A percentile compares a stretch with the other conserved stretches of the same genome.
Conservation (phyloP, 1,140 invertebrate species). For the Hestina assimilis region DNA sequence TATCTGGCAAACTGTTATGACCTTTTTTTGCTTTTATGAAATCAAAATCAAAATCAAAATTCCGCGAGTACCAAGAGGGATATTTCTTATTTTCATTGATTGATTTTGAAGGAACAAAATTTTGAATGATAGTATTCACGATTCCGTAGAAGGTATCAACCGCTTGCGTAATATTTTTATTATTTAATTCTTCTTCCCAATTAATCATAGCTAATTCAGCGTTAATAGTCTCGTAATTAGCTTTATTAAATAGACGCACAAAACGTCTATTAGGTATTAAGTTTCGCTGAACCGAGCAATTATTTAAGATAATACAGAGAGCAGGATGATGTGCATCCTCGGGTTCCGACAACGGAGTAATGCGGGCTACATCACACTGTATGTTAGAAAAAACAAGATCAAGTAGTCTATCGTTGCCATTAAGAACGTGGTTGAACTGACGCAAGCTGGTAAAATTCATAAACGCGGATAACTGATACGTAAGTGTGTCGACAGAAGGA, state of each 20-base stretch:
- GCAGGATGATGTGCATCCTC: slow-evolving; percentile 1
- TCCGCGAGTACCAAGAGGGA: slow-evolving; percentile 6
- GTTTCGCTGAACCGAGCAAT: neutral
- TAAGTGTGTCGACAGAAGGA: neutral
- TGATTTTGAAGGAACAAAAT: slow-evolving; percentile 1
- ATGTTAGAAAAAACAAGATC: neutral
- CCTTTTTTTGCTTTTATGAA: slow-evolving; percentile 5
- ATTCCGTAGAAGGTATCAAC: slow-evolving; percentile 12
- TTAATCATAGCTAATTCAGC: neutral
- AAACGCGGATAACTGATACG: slow-evolving; percentile 3
- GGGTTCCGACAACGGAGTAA: neutral
- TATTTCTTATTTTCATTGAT: slow-evolving; percentile 2
- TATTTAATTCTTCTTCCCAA: neutral
- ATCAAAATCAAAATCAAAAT: slow-evolving; percentile 4
- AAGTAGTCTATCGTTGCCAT: neutral
- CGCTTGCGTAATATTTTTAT: slow-evolving; percentile 2
- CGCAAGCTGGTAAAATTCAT: slow-evolving; percentile 7
- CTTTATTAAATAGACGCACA: neutral
- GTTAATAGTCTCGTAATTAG: slow-evolving; percentile 3
- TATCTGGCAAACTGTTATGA: neutral
- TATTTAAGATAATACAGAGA: neutral
- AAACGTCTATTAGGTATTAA: neutral
- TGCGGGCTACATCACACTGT: neutral
- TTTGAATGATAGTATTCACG: slow-evolving; percentile 2
- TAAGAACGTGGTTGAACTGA: neutral